phyloP scores from a whole-genome alignment of 2,113 vertebrate species.

The Phylloscopus whistleri region DNA sequence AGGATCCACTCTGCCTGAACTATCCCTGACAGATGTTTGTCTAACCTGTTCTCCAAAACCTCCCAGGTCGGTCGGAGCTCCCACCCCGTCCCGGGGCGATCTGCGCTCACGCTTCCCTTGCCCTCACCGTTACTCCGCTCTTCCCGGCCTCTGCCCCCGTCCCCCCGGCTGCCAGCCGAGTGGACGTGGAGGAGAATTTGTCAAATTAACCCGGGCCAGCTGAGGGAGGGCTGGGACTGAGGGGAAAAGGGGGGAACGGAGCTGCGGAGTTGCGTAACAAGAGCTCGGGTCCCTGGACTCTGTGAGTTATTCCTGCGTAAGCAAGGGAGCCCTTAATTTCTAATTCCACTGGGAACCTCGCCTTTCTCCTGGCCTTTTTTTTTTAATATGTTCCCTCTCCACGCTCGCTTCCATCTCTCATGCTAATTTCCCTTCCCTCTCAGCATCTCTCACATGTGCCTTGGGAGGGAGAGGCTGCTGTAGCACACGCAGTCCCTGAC shows the following conservation, averaged over 20 bases:
- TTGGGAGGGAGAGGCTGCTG: not conserved
- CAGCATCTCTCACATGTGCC: conserved; percentile 3
- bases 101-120: not conserved
- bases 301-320: not conserved
- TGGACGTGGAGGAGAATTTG: not conserved
- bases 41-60: conserved; percentile 45
- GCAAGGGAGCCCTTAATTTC: not conserved
- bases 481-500: not conserved
- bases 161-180: rapidly evolving
- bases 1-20: conserved; percentile 2
- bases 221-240: not conserved
- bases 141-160: not conserved
- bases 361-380: not conserved
- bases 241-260: not conserved
- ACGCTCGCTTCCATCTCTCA: not conserved
- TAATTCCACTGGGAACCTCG: not conserved
- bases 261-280: not conserved
- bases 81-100: conserved; percentile 42
- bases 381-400: not conserved
- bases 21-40: conserved; percentile 31
- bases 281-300: not conserved
- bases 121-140: not conserved
- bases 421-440: conserved; percentile 35
- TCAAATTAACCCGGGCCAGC: not conserved
- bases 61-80: conserved; percentile 12